Base-by-base conservation (phyloP, 2,113 vertebrate species). In the Syngnathus scovelli region DNA sequence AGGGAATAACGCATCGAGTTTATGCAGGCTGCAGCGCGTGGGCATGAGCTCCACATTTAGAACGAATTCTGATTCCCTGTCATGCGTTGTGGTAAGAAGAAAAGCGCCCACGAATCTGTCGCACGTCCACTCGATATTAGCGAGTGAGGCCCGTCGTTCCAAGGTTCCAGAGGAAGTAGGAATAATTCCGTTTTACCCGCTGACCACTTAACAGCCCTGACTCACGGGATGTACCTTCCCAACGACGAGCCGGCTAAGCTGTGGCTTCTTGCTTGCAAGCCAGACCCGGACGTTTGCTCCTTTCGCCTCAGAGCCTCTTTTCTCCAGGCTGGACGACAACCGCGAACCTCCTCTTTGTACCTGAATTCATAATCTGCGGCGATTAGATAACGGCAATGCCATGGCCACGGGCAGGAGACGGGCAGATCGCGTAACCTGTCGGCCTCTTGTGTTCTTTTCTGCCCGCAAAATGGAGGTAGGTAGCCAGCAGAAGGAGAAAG, bases 321-420 rank as follows among this genome's bases (percentile, higher is more conserved):
- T 72, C 70, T 66, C 64, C 43, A 46, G 71, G 74, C 71, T 77
- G 67, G 72, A 80, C 81, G 75, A 80, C 66, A 86, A 78, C 71
- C 38, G 2, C 13, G 71, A 81, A 83, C 87, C 83, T 82, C 77
- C 82, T 66, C 82, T 83, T 84, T 85, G 82, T 84, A 81, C 72
- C 80, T 67, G 78, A 82, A 85, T 81, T 79, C 83, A 83, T n/a
- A n/a, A n/a, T 85, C 80, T 78, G 27, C 18, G 0, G 76, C 68
- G 64, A 68, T 70, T 75, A 87, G 80, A 80, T 87, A 85, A 85
- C 82, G 79, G 79, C 76, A 68, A n/a, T 78, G 80, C 82, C 81
- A 77, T 75, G 59, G 77, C 69, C 77, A 69, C 52, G 2, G 59
- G 74, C 79, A 56, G 69, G 46, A 79, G 66, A 78, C 66, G 82